Percentiles rank a stretch among this genome's conserved stretches.
Evolutionary conservation across 2,113 vertebrate genomes (phyloP).

Genomic region (Anhinga rufa): DNA sequence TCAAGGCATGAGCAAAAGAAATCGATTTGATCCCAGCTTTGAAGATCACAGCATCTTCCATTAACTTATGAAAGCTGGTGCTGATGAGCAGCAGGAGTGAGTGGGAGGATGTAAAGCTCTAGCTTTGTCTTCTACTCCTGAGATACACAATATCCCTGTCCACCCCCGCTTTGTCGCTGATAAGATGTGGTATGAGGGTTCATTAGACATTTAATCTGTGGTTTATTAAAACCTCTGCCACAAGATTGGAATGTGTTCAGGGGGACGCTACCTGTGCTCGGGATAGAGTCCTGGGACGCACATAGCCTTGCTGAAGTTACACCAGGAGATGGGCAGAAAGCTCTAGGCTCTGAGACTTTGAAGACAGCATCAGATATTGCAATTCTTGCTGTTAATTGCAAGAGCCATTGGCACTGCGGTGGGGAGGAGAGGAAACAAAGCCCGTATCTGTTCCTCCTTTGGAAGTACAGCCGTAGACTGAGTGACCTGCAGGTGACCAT

Average conservation of each 20-base stretch:
- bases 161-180: not conserved
- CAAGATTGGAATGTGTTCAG: not conserved
- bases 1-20: not conserved
- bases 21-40: not conserved
- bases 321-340: not conserved
- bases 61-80: not conserved
- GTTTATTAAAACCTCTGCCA: not conserved
- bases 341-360: not conserved
- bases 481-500: not conserved
- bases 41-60: not conserved
- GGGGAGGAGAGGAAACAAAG: not conserved
- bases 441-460: not conserved
- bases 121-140: constrained; percentile 12
- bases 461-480: not conserved
- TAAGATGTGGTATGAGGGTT: not conserved
- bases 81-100: not conserved
- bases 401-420: not conserved
- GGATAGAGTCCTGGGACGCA: not conserved
- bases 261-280: rapidly evolving
- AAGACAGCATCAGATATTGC: not conserved
- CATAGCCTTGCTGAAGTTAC: not conserved
- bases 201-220: not conserved
- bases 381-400: not conserved
- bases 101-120: constrained; percentile 30
- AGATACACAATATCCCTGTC: not conserved